These are phyloP conservation scores for Actias luna DNA, from an alignment of 2,888 invertebrate species.

Conservation along the genomic window DNA sequence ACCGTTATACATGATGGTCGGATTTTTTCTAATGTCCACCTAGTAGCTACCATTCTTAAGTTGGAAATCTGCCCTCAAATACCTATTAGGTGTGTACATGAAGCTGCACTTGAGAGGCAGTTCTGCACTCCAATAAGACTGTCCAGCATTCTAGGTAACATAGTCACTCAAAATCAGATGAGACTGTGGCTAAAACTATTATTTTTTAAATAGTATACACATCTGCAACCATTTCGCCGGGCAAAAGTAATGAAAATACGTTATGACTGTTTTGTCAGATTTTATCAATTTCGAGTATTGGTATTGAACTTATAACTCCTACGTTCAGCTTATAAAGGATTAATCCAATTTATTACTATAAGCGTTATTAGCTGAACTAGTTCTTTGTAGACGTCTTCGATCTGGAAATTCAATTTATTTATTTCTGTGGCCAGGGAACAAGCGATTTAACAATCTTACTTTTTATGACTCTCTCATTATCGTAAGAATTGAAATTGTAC, in stretches of 20 bases:
- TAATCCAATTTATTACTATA: conserved; percentile 23
- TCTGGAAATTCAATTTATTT: conserved; percentile 27
- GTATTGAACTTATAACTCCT: conserved; percentile 2
- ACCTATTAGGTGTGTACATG: too few species aligned
- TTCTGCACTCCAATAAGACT: too few species aligned
- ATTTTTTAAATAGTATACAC: background rate
- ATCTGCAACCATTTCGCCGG: background rate
- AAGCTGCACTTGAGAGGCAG: too few species aligned
- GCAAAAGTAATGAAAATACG: background rate
- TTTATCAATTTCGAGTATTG: conserved; percentile 7
- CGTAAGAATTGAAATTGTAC: background rate
- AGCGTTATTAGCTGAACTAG: background rate
- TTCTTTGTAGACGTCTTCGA: conserved; percentile 19
- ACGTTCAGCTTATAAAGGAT: conserved; percentile 22
- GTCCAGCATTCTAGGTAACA: too few species aligned
- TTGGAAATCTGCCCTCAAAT: too few species aligned
- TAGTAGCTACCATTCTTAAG: too few species aligned
- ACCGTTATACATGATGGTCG: too few species aligned
- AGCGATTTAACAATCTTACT: background rate
- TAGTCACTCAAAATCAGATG: too few species aligned
- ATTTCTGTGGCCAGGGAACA: conserved; percentile 21
- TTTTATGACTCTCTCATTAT: background rate
- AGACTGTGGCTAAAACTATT: background rate
- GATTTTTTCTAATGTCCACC: too few species aligned
- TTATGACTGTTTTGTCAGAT: background rate